Base-by-base conservation (phyloP, 1,140 invertebrate genomes). In the Melitaea cinxia region DNA sequence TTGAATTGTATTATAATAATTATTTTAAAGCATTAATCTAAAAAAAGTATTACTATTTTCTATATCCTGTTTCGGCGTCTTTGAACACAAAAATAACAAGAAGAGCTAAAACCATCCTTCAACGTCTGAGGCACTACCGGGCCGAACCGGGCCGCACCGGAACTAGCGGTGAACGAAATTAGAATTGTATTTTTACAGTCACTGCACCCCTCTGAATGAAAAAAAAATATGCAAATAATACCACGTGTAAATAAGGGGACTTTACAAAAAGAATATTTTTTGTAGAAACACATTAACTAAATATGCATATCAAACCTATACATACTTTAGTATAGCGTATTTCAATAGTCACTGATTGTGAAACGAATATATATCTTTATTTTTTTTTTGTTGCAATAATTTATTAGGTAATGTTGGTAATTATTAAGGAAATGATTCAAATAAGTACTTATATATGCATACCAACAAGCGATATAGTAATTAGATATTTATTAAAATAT, bases 191-290 rank as follows among this genome's bases (percentile, higher is more conserved):
- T 88, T 89, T 84, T 86, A 84, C 76, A 78, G 56, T 77, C 74
- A 78, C 72, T 73, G 55, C 75, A 80, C 79, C 84, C 78, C 80
- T 79, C 72, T 39, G 65, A 63, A 68, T 68, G 78, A 85, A 82
- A 81, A 85, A 82, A 81, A 87, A 88, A 87, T 88, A 90, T 88
- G 85, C 88, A 90, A 88, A 88, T 88, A 90, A 88, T 78, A 82
- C 75, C 80, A 86, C 83, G 75, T 87, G 84, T 86, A 85, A 81
- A 87, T 78, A 80, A 66, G 62, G 70, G 70, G 68, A 69, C 17
- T 15, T 5, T 10, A 17, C 39, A 17, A 19, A 14, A 19, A 10
- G 15, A 45, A 45, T 9, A 1, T 7, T 7, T 45, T 45, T 45
- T 17, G 15, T 45, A 19, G 15, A 37, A 37, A 37, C 35, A 37